Conservation (phyloP, 2,113 vertebrate species). For the Phasianus colchicus region DNA sequence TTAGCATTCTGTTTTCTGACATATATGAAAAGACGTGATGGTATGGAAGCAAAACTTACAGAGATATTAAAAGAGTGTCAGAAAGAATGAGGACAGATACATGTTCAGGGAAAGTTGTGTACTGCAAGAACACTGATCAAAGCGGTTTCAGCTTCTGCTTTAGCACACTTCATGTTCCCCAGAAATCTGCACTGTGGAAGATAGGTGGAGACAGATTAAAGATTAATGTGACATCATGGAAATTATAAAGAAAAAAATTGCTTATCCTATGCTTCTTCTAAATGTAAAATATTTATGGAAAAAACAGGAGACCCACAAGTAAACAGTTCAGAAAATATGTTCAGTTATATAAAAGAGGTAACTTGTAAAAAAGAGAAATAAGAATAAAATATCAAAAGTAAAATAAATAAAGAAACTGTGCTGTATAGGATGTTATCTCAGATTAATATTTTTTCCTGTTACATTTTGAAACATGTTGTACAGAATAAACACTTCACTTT, state of each 20-base stretch:
- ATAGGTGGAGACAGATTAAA: background rate
- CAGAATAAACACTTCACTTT: background rate
- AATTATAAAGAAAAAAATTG: background rate
- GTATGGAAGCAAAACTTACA: background rate
- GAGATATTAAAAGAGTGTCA: background rate
- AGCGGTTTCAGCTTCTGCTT: slow-evolving; percentile 16
- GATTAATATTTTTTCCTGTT: background rate
- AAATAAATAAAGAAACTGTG: background rate
- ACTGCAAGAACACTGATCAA: background rate
- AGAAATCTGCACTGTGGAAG: background rate
- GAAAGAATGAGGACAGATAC: background rate
- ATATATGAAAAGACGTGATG: background rate
- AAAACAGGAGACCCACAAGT: background rate
- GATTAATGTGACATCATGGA: background rate
- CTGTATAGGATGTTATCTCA: background rate
- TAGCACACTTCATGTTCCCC: background rate
- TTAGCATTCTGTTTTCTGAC: fast-evolving
- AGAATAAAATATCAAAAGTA: background rate
- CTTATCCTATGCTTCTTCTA: background rate
- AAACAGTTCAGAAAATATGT: background rate
- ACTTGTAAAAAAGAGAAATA: background rate
- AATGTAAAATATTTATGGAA: background rate
- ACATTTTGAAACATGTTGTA: background rate
- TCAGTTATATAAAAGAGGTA: background rate
- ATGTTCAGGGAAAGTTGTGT: background rate